phyloP scores from a whole-genome alignment of 2,888 invertebrate species.

The Agonum fuliginosum region DNA sequence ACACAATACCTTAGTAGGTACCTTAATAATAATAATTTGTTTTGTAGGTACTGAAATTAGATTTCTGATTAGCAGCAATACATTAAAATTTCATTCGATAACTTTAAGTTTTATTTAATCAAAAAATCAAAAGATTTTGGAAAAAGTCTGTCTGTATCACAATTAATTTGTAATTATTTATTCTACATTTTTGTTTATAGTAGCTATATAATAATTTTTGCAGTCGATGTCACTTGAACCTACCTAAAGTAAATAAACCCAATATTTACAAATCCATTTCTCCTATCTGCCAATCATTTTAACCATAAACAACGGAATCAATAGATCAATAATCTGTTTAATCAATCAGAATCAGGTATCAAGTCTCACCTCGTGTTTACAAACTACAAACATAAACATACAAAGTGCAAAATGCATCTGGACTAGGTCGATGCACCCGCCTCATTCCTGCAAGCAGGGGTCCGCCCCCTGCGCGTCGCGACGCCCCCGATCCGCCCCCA shows the following conservation, averaged over 20 bases:
- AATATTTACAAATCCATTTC: background rate
- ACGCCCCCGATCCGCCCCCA: background rate
- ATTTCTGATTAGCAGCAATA: too few relatives aligned
- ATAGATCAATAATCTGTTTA: too few relatives aligned
- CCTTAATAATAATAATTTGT: too few relatives aligned
- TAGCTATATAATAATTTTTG: too few relatives aligned
- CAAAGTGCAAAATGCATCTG: background rate
- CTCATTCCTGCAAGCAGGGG: background rate
- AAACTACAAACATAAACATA: background rate
- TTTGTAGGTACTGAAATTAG: too few relatives aligned
- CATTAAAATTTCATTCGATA: too few relatives aligned
- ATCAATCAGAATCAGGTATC: too few relatives aligned
- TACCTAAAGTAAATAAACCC: background rate
- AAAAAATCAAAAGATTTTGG: too few relatives aligned
- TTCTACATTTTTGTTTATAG: background rate
- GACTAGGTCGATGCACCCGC: constrained; percentile 53
- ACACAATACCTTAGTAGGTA: too few relatives aligned
- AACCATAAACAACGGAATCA: background rate
- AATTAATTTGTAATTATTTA: background rate
- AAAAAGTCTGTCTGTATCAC: too few relatives aligned
- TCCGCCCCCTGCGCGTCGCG: constrained; percentile 34
- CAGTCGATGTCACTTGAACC: too few relatives aligned
- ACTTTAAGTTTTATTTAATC: too few relatives aligned
- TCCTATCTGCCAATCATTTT: background rate
- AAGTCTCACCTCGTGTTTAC: background rate